Percentiles rank a stretch among this genome's conserved stretches.
phyloP scores from a whole-genome alignment of 1,140 invertebrate species.

The Heliconius melpomene region DNA sequence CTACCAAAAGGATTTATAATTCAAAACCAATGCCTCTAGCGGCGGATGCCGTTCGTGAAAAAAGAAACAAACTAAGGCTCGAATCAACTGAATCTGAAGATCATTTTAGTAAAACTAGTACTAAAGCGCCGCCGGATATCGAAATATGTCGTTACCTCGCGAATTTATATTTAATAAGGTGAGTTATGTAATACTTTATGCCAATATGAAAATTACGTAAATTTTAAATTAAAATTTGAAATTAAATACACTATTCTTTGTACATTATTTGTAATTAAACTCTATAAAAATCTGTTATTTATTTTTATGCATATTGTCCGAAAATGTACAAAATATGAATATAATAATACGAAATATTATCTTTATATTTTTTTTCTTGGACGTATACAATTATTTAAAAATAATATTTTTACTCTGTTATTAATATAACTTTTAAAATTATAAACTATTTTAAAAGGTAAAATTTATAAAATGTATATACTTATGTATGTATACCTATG shows the following conservation, averaged over 20 bases:
- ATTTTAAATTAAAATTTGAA: not conserved
- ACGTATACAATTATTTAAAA: too few species aligned
- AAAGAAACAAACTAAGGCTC: slow-evolving; percentile 49
- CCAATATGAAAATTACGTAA: not conserved
- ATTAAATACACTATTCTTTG: not conserved
- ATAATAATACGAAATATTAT: not conserved
- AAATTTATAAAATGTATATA: too few species aligned
- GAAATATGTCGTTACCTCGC: slow-evolving; percentile 63
- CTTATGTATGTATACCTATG: too few species aligned
- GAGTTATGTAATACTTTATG: slow-evolving; percentile 37
- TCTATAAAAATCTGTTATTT: not conserved
- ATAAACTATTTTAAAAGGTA: too few species aligned
- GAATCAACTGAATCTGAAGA: slow-evolving; percentile 73
- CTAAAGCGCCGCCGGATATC: slow-evolving; percentile 63
- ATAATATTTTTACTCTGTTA: too few species aligned
- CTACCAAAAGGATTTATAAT: slow-evolving; percentile 49
- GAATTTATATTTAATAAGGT: slow-evolving; percentile 73
- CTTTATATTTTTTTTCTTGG: not conserved
- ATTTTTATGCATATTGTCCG: not conserved
- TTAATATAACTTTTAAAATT: too few species aligned
- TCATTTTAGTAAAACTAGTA: slow-evolving; percentile 55
- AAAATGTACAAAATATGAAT: too few species aligned
- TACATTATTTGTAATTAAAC: not conserved
- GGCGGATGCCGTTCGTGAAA: slow-evolving; percentile 59
- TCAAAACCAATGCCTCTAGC: slow-evolving; percentile 67